A percentile compares a stretch with the other conserved stretches of the same genome.
Evolutionary conservation across 2,797 vertebrate species (phyloP).

Genomic region (Diglossa cyanea): DNA sequence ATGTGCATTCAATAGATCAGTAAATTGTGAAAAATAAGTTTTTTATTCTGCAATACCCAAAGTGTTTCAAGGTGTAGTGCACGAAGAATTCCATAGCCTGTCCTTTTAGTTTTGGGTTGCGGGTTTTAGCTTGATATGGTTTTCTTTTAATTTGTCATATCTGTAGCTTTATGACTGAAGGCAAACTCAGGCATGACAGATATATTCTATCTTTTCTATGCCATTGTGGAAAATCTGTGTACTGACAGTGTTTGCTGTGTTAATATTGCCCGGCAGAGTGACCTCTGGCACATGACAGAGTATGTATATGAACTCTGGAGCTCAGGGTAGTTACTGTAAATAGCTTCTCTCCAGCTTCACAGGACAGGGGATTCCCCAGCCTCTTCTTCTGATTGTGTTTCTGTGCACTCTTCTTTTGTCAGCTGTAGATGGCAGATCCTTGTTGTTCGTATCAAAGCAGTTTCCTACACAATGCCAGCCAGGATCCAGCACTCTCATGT

Average conservation of each 20-base stretch:
- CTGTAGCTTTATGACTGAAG: background rate
- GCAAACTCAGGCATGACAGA: background rate
- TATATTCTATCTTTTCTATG: background rate
- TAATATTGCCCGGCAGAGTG: background rate
- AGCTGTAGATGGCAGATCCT: background rate
- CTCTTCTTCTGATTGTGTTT: background rate
- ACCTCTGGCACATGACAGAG: background rate
- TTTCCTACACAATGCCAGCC: background rate
- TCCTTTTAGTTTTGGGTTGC: background rate
- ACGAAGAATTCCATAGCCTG: background rate
- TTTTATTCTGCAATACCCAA: background rate
- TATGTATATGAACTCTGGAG: background rate
- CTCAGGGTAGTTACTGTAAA: background rate
- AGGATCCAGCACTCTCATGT: background rate
- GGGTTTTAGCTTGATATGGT: background rate
- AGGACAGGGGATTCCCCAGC: background rate
- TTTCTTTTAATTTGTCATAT: background rate
- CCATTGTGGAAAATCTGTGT: background rate
- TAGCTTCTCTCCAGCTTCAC: background rate
- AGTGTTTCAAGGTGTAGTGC: background rate
- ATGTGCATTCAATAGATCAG: background rate
- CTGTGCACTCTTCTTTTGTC: background rate
- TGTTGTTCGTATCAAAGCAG: background rate
- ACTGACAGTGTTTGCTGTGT: background rate
- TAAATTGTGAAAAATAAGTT: background rate